A percentile compares a stretch with the other conserved stretches of the same genome.
Conservation (phyloP, 2,888 invertebrate genomes). For the Zeuzera pyrina region DNA sequence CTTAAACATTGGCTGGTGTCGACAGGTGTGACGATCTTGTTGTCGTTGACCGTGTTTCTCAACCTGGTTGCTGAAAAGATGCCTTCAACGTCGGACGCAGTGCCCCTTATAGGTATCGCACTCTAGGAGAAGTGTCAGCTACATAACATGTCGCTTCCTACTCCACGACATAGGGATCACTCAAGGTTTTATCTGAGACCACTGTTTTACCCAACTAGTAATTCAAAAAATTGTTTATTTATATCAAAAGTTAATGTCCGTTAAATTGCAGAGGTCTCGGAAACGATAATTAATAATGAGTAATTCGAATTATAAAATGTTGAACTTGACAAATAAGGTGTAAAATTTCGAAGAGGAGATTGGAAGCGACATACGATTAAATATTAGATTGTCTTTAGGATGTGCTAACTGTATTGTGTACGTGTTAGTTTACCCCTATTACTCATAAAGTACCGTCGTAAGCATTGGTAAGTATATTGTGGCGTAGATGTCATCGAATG, state of each 20-base stretch:
- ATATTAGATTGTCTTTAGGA: slow-evolving; percentile 42
- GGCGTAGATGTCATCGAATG: slow-evolving; percentile 26
- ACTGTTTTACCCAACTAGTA: background rate
- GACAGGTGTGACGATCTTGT: slow-evolving; percentile 96
- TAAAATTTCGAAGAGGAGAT: slow-evolving; percentile 17
- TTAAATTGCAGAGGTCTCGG: too few species aligned
- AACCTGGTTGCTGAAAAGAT: slow-evolving; percentile 98
- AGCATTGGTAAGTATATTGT: slow-evolving; percentile 29
- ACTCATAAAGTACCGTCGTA: too few species aligned
- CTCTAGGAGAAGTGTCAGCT: slow-evolving; percentile 19
- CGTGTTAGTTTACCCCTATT: slow-evolving; percentile 16
- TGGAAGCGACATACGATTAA: slow-evolving; percentile 32
- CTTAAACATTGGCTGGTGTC: slow-evolving; percentile 42
- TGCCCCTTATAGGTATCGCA: slow-evolving; percentile 83
- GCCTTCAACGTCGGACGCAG: slow-evolving; percentile 89
- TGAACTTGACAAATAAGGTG: slow-evolving; percentile 1
- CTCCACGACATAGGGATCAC: slow-evolving; percentile 7
- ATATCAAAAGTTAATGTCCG: background rate
- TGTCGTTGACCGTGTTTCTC: slow-evolving; percentile 98
- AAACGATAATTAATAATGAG: too few species aligned
- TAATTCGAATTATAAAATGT: too few species aligned
- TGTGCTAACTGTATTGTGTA: slow-evolving; percentile 35
- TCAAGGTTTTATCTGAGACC: slow-evolving; percentile 11
- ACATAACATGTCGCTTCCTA: slow-evolving; percentile 27
- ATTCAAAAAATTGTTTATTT: background rate